Evolutionary conservation across 1,140 invertebrate species (phyloP), one percentile per base, ranked within the genome.

Genomic region (Physella acuta): DNA sequence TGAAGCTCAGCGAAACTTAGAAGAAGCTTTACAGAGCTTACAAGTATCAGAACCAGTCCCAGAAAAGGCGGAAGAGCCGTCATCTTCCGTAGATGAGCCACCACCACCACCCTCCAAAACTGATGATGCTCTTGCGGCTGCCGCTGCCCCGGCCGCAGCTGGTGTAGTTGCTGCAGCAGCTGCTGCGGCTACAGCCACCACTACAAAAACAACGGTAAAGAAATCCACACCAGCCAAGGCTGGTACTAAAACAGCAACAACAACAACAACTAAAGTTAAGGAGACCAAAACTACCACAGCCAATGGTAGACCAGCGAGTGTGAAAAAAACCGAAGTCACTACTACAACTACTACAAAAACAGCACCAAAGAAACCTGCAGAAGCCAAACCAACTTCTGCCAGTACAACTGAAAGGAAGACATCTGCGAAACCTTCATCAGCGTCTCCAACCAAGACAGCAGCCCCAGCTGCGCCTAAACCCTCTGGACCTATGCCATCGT

Each of bases 311-410:
- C 31, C 36, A 44, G 37, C 59, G 1, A 44, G 31, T 30, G 37
- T n/a, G 1, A 61, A 61, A 24, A 39, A 39, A 26, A n/a, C n/a
- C 4, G 36, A 39, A 14, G 28, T 39, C 24, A 59, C 30, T 20
- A 61, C 59, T 36, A 39, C 59, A 14, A n/a, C 59, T 3, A 28
- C 26, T 2, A 36, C 59, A 61, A 61, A 61, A 28, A 44, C 59
- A 30, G 39, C 59, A n/a, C n/a, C 59, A 61, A 39, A 24, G 26
- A 61, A 61, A n/a, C 59, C 59, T 61, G 28, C 59, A 61, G 59
- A 61, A 1, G 24, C 59, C 1, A 31, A 36, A 61, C 59, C 59
- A 61, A 39, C 59, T 2, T 61, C 59, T 4, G 59, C 36, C 2
- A n/a, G 34, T 28, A 61, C 59, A 31, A 36, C 58, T 34, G 59